Conservation (phyloP, 2,797 vertebrate species). For the Emydoidea blandingii region DNA sequence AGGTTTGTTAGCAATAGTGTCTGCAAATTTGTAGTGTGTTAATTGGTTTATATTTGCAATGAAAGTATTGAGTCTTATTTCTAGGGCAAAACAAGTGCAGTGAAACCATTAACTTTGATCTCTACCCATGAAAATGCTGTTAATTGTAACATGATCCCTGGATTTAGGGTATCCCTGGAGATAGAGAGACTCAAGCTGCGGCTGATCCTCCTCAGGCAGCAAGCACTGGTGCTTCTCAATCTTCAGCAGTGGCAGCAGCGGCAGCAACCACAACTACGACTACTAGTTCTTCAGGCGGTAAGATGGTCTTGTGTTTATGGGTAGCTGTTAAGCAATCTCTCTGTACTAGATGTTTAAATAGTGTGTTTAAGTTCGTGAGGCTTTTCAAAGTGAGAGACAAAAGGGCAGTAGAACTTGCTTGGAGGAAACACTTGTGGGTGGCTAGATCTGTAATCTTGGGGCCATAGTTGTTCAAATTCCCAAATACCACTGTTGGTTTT, state of each 20-base stretch:
- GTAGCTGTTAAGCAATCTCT: not conserved
- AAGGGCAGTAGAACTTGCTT: not conserved
- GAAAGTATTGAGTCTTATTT: not conserved
- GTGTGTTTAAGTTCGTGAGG: not conserved
- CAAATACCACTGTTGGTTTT: not conserved
- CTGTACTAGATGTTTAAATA: not conserved
- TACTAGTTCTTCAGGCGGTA: conserved; percentile 86
- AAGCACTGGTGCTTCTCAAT: conserved; percentile 74
- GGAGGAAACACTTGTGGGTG: not conserved
- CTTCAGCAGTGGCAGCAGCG: conserved; percentile 76
- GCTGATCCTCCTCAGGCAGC: conserved; percentile 83
- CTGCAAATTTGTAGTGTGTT: not conserved
- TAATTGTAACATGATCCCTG: conserved; percentile 49
- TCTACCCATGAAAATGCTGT: not conserved
- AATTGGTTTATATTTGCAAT: not conserved
- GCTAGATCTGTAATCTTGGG: not conserved
- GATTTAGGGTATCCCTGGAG: conserved; percentile 90
- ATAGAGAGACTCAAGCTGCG: conserved; percentile 84
- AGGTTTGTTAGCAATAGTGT: not conserved
- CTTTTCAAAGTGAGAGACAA: not conserved
- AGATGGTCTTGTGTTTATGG: conserved; percentile 27
- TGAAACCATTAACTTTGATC: not conserved
- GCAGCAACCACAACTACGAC: conserved; percentile 77
- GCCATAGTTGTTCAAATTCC: not conserved
- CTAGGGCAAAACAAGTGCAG: not conserved